Conservation (phyloP, 1,140 invertebrate genomes). For the Eupristina koningsbergeri region DNA sequence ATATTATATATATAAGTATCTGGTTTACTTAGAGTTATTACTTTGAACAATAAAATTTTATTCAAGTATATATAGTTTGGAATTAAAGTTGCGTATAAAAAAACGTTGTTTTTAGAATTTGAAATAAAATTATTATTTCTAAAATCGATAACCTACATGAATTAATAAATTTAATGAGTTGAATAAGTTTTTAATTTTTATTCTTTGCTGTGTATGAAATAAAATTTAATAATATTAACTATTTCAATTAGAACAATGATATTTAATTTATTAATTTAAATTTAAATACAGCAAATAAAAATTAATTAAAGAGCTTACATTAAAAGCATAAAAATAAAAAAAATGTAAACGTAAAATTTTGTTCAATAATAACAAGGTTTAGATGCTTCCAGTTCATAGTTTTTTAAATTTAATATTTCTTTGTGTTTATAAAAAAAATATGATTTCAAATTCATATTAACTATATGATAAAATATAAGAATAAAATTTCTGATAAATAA, state of each 20-base stretch:
- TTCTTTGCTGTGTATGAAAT: background rate
- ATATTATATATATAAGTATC: too few relatives aligned
- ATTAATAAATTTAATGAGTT: conserved; percentile 10
- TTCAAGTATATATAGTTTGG: background rate
- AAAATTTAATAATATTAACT: background rate
- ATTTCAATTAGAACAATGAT: background rate
- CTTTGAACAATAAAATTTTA: background rate
- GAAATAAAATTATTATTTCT: conserved; percentile 14
- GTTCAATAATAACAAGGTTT: background rate
- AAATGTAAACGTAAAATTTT: too few relatives aligned
- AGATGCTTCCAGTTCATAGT: background rate
- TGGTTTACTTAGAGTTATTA: background rate
- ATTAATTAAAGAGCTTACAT: background rate
- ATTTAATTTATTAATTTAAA: background rate
- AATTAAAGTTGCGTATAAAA: conserved; percentile 22
- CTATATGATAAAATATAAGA: background rate
- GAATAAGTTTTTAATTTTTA: background rate
- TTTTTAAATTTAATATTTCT: background rate
- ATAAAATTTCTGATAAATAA: background rate
- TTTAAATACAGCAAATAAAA: background rate
- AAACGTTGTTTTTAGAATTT: conserved; percentile 12
- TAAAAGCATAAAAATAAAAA: too few relatives aligned
- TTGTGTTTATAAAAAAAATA: background rate
- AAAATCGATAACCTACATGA: background rate
- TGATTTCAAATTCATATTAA: background rate